These are phyloP conservation scores for Allobates femoralis DNA, from an alignment of 2,797 vertebrate species.

Conservation along the genomic window DNA sequence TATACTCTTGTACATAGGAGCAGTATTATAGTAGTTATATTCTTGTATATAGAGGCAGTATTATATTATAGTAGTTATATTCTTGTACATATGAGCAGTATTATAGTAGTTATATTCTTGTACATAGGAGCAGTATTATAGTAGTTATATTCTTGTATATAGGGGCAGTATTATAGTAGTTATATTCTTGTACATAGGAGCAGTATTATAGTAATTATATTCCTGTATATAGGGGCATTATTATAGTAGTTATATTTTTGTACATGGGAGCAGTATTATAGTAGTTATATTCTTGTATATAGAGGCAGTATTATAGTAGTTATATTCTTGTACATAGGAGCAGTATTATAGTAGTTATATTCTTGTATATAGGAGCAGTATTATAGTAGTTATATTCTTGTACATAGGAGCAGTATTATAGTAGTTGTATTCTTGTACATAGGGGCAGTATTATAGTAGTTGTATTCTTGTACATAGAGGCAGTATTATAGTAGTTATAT, in stretches of 20 bases:
- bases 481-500: too few species aligned
- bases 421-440: too few species aligned
- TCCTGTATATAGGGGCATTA: background rate
- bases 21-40: background rate
- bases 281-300: constrained; percentile 1
- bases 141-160: background rate
- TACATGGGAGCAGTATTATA: background rate
- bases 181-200: background rate
- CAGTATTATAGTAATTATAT: constrained; percentile 2
- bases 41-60: background rate
- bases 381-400: background rate
- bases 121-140: background rate
- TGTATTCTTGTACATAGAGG: too few species aligned
- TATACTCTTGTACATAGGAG: background rate
- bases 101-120: constrained; percentile 13
- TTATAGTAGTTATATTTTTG: background rate
- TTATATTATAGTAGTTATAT: background rate
- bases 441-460: too few species aligned
- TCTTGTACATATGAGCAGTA: background rate
- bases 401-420: too few species aligned
- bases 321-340: background rate
- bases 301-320: background rate
- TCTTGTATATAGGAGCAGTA: too few species aligned
- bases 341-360: too few species aligned
- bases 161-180: constrained; percentile 3